Evolutionary conservation across 2,888 invertebrate species (phyloP).

Genomic region (Ariolimax columbianus): DNA sequence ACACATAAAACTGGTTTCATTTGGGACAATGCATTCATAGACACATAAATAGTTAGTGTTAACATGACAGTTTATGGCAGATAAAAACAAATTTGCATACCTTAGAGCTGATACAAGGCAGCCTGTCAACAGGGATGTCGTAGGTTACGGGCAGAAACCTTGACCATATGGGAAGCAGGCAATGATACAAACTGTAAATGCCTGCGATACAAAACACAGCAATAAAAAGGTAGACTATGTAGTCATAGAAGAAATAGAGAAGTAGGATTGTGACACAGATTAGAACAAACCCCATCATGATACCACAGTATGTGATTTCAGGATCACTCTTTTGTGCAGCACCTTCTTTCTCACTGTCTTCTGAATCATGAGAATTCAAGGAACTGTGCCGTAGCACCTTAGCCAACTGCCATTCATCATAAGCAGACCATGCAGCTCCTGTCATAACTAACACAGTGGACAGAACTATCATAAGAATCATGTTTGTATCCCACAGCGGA

Average conservation of each 20-base stretch:
- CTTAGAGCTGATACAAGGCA: constrained; percentile 44
- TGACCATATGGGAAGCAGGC: constrained; percentile 73
- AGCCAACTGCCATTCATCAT: background rate
- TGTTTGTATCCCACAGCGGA: constrained; percentile 76
- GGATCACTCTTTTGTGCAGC: constrained; percentile 57
- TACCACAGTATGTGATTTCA: constrained; percentile 71
- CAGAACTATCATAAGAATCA: constrained; percentile 78
- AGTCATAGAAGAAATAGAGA: constrained; percentile 80
- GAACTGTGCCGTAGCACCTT: background rate
- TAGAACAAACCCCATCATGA: constrained; percentile 78
- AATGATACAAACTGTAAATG: constrained; percentile 77
- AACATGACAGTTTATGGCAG: background rate
- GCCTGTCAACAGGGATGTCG: constrained; percentile 33
- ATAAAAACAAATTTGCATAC: constrained; percentile 24
- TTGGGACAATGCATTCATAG: background rate
- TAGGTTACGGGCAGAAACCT: constrained; percentile 58
- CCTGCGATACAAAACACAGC: constrained; percentile 80
- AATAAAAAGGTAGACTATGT: constrained; percentile 80
- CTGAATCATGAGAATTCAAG: background rate
- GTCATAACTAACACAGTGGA: constrained; percentile 78
- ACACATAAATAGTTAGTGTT: background rate
- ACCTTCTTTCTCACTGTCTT: constrained; percentile 22
- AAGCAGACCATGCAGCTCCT: constrained; percentile 79
- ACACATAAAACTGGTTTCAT: too few species aligned
- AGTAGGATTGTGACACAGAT: constrained; percentile 79